Evolutionary conservation across 2,797 vertebrate species (phyloP), one percentile per base, ranked within the genome.

Genomic region (Hydrophis major): DNA sequence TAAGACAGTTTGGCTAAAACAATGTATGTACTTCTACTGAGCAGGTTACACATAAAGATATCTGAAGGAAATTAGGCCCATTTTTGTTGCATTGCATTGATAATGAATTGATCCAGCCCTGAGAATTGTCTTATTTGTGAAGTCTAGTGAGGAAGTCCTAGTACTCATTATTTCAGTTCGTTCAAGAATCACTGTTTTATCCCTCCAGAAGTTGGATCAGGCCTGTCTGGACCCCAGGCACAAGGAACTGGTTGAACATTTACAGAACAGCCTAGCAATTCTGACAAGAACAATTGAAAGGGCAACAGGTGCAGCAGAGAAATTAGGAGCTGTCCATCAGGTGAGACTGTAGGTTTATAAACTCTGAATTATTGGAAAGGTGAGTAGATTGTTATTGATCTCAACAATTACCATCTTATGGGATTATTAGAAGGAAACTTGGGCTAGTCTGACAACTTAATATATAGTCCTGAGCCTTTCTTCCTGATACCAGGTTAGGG

Each of bases 241-340:
- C 94, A 97, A 95, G 69, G 96, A 96, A 83, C 94, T 93, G 16
- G 96, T 98, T 94, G 98, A 98, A 97, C 98, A 95, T 95, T 96
- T 99, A 96, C 96, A 98, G 96, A 93, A 96, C 87, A 98, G 97
- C 93, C 96, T 99, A 94, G 96, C 97, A 12, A 97, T 98, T 95
- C 97, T 99, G 4, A 95, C 95, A 0, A 98, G 97, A 0, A 98
- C 98, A 0, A 96, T 98, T 0, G 97, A 98, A 28, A 89, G 98
- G 3, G 98, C 98, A 92, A 98, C 97, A 78, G 97, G 95, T 8
- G 98, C 98, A 0, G 98, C 98, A 0, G 98, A 99, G 96, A 97
- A 98, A 93, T 97, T 99, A 11, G 98, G 98, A 0, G 98, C 98
- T 0, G 98, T 98, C 4, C 98, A 98, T 92, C 98, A 99, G 98